Evolutionary conservation across 2,113 vertebrate genomes (phyloP).

Genomic region (Chaetodon auriga): DNA sequence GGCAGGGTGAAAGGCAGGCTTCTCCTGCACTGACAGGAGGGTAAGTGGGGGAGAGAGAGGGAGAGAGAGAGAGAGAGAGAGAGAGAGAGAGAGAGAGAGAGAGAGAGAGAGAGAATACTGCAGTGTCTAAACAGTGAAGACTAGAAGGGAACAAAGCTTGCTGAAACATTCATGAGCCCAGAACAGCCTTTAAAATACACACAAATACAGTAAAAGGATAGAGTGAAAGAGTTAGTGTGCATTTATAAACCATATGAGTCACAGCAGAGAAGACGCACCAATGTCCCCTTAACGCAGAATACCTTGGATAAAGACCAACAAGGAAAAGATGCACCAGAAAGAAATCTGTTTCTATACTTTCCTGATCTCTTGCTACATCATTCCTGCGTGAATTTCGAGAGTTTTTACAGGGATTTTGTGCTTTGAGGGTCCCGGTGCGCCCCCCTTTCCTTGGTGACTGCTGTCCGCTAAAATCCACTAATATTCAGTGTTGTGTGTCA

Average conservation of each 20-base stretch:
- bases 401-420: constrained; percentile 6
- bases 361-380: constrained; percentile 4
- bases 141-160: constrained; percentile 70
- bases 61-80: constrained; percentile 45
- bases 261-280: constrained; percentile 1
- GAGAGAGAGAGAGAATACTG: constrained; percentile 76
- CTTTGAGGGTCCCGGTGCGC: constrained; percentile 18
- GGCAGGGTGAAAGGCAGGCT: constrained; percentile 27
- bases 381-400: background rate
- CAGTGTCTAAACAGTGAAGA: constrained; percentile 81
- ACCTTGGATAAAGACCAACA: constrained; percentile 8
- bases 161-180: constrained; percentile 77
- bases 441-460: constrained; percentile 12
- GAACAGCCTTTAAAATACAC: constrained; percentile 62
- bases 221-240: constrained; percentile 29
- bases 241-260: constrained; percentile 33
- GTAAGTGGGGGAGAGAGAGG: constrained; percentile 55
- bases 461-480: constrained; percentile 22
- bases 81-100: constrained; percentile 36
- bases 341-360: constrained; percentile 16
- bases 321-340: background rate
- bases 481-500: constrained; percentile 45
- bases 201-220: constrained; percentile 35
- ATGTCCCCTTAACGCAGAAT: background rate
- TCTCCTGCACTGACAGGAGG: constrained; percentile 56